Percentiles rank a stretch among this genome's conserved stretches.
Evolutionary conservation across 30 jellyfish, hydroid and myxozoan species (phyloP).

Genomic region (Rhopilema esculentum): DNA sequence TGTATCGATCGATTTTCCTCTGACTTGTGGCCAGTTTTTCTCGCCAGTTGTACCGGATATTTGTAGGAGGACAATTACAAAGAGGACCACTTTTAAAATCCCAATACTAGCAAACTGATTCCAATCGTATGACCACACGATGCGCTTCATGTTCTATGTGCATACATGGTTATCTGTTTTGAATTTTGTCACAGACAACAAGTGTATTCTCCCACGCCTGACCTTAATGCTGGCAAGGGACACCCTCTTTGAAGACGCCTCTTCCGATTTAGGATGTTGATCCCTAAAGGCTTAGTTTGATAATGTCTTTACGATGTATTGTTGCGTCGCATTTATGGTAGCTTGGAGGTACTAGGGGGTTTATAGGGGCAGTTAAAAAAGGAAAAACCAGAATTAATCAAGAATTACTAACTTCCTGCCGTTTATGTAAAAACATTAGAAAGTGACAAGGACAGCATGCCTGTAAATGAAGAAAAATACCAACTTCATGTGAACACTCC

Average conservation of each 20-base stretch:
- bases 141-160: neutral
- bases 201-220: neutral
- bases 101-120: neutral
- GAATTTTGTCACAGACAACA: neutral
- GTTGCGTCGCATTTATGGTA: neutral
- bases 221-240: neutral
- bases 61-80: neutral
- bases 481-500: too few relatives aligned
- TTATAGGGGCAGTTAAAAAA: too few relatives aligned
- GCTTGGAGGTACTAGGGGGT: too few relatives aligned
- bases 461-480: too few relatives aligned
- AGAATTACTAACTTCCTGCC: too few relatives aligned
- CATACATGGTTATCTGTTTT: neutral
- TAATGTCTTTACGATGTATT: neutral
- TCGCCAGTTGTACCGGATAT: neutral
- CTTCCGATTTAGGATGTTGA: neutral
- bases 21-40: neutral
- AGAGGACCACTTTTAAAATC: neutral
- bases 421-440: too few relatives aligned
- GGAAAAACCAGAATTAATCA: too few relatives aligned
- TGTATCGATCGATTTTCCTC: neutral
- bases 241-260: neutral
- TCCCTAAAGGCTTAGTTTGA: too few relatives aligned
- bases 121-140: neutral
- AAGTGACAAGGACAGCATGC: too few relatives aligned